A percentile compares a stretch with the other conserved stretches of the same genome.
Conservation (phyloP, 1,140 invertebrate genomes). For the Elymnias hypermnestra region DNA sequence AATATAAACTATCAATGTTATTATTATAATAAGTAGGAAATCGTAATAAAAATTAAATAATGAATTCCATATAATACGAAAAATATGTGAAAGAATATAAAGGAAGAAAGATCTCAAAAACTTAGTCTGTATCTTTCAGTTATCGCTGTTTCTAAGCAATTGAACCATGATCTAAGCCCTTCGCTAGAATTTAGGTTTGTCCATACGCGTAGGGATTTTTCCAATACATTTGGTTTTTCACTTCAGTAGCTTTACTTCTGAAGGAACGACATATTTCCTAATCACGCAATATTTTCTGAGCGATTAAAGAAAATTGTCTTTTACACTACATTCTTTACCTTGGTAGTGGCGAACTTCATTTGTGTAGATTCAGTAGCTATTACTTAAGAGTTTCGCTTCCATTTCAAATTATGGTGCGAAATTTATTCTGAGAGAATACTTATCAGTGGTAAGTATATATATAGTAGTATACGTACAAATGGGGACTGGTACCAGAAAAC, state of each 20-base stretch:
- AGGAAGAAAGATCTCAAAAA: constrained; percentile 1
- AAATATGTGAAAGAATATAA: not conserved
- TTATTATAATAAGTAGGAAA: no score
- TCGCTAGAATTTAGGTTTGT: constrained; percentile 44
- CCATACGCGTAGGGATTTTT: constrained; percentile 47
- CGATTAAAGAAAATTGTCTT: not conserved
- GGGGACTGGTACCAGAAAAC: no score
- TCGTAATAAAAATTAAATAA: no score
- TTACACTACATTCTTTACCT: no score
- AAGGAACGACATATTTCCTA: constrained; percentile 2
- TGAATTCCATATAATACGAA: not conserved
- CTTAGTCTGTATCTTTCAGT: constrained; percentile 5
- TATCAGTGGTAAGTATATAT: no score
- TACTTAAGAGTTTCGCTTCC: no score
- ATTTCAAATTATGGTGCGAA: no score
- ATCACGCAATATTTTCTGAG: constrained; percentile 8
- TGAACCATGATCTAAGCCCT: constrained; percentile 23
- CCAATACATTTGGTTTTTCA: constrained; percentile 50
- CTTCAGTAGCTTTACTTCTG: constrained; percentile 18
- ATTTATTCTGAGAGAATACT: no score
- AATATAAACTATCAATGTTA: no score
- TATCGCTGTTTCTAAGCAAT: constrained; percentile 19
- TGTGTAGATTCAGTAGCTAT: no score
- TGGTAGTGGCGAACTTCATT: no score
- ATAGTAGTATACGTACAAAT: no score